Percentiles rank a stretch among this genome's conserved stretches.
Evolutionary conservation across 2,888 invertebrate genomes (phyloP).

Genomic region (Timema cristinae): DNA sequence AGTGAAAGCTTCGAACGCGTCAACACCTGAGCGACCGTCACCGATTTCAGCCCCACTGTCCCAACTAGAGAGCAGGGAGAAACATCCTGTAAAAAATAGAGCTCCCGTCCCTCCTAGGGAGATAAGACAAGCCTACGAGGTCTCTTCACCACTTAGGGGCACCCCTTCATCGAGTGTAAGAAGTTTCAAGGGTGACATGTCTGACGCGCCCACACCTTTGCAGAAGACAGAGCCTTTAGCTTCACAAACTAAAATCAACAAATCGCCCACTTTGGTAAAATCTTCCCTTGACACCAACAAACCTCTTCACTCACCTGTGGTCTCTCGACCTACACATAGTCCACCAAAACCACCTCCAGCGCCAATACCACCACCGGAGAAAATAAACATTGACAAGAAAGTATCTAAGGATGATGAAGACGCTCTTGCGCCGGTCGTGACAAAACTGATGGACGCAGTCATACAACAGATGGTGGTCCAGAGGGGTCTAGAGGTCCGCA

Average conservation of each 20-base stretch:
- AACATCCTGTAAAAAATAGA: neutral
- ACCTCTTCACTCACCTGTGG: neutral
- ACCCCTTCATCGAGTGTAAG: conserved; percentile 6
- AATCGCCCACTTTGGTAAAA: too few species aligned
- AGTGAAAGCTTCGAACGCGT: conserved; percentile 24
- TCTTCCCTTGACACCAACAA: neutral
- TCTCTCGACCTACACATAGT: neutral
- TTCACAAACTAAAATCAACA: too few species aligned
- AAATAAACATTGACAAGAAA: conserved; percentile 4
- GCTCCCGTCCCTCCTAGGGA: conserved; percentile 11
- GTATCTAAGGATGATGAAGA: conserved; percentile 7
- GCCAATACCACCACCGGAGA: conserved; percentile 21
- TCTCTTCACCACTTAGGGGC: conserved; percentile 32
- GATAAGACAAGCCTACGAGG: conserved; percentile 42
- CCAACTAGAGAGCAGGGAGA: conserved; percentile 31
- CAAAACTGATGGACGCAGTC: conserved; percentile 48
- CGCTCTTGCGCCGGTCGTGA: conserved; percentile 13
- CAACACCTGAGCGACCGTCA: neutral
- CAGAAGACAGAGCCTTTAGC: neutral
- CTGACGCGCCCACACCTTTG: neutral
- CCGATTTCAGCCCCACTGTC: conserved; percentile 22
- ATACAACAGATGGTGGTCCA: conserved; percentile 44
- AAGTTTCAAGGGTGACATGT: too few species aligned
- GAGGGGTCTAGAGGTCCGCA: conserved; percentile 21
- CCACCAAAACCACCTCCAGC: conserved; percentile 21